Percentiles rank a stretch among this genome's conserved stretches.
These are phyloP conservation scores for Sussaba pulchella DNA, from an alignment of 2,888 invertebrate genomes.

Conservation along the genomic window DNA sequence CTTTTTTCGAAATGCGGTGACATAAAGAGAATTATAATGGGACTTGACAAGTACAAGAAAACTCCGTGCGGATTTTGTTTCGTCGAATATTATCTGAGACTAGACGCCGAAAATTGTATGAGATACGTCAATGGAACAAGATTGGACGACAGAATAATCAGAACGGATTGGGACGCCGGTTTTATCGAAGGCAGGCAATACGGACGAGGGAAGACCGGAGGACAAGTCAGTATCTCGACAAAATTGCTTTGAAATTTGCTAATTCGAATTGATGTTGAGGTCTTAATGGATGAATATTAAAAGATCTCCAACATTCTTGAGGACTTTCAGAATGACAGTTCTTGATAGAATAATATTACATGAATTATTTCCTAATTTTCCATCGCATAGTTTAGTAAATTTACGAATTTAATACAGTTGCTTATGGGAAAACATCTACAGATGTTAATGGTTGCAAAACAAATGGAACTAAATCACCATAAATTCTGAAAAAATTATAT, in stretches of 20 bases:
- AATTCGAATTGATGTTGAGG: too few species aligned
- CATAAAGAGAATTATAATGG: conserved; percentile 97
- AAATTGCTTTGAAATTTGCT: neutral
- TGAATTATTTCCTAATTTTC: too few species aligned
- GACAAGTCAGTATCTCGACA: conserved; percentile 90
- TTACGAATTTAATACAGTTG: too few species aligned
- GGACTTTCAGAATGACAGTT: too few species aligned
- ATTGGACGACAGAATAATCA: conserved; percentile 97
- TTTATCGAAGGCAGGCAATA: conserved; percentile 99
- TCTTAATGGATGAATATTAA: too few species aligned
- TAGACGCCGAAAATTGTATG: conserved; percentile 92
- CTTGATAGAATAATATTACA: too few species aligned
- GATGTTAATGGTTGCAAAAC: too few species aligned
- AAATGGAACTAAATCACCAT: too few species aligned
- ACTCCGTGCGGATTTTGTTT: conserved; percentile 99
- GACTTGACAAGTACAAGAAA: conserved; percentile 98
- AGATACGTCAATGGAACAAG: conserved; percentile 98
- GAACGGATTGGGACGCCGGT: conserved; percentile 99
- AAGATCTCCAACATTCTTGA: too few species aligned
- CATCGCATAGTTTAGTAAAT: too few species aligned
- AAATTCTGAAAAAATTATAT: too few species aligned
- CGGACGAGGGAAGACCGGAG: conserved; percentile 98
- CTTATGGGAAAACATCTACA: too few species aligned
- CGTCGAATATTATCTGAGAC: conserved; percentile 94
- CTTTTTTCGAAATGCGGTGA: conserved; percentile 98